phyloP scores from a whole-genome alignment of 2,888 invertebrate species.

The Archips xylosteana region DNA sequence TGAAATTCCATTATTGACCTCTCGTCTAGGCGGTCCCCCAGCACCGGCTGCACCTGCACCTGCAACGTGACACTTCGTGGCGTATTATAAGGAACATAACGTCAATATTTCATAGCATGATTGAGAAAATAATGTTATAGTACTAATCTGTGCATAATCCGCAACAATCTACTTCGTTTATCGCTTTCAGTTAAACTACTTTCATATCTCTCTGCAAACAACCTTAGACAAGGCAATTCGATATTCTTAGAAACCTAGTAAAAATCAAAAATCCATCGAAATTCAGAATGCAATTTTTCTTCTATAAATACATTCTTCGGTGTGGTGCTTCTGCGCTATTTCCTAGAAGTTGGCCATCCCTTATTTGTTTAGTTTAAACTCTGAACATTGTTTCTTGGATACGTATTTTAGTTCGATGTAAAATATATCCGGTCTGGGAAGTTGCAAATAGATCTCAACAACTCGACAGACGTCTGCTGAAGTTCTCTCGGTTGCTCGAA shows the following conservation, averaged over 20 bases:
- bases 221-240: no score
- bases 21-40: no score
- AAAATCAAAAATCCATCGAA: background rate
- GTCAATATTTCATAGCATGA: no score
- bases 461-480: conserved; percentile 52
- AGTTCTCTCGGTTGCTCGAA: conserved; percentile 54
- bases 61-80: no score
- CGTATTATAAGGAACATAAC: no score
- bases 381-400: conserved; percentile 46
- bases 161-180: no score
- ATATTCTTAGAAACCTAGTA: background rate
- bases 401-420: conserved; percentile 47
- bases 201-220: no score
- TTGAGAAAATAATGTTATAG: no score
- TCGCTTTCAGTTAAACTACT: no score
- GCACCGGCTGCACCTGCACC: no score
- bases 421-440: conserved; percentile 53
- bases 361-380: conserved; percentile 46
- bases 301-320: conserved; percentile 6
- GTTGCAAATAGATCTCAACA: conserved; percentile 53
- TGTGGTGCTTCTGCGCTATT: conserved; percentile 5
- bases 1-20: no score
- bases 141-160: no score
- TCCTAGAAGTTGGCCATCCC: conserved; percentile 34
- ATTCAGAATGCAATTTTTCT: conserved; percentile 6